These are phyloP conservation scores for Hylaeus anthracinus DNA, from an alignment of 1,140 invertebrate species.

Conservation along the genomic window DNA sequence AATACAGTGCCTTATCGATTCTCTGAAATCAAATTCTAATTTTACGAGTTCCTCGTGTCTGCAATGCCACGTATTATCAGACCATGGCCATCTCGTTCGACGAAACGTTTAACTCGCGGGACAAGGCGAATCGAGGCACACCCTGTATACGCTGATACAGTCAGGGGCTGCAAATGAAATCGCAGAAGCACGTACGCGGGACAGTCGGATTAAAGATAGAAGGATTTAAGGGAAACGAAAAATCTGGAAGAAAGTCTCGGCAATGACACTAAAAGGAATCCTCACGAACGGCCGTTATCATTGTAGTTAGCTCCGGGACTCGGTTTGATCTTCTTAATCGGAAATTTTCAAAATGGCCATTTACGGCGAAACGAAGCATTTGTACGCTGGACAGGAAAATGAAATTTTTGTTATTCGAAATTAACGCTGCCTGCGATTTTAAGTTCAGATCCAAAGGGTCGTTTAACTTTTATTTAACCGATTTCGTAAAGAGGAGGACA, in stretches of 20 bases:
- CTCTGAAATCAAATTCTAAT: neutral
- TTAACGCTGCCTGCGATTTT: no score
- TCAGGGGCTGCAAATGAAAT: slow-evolving; percentile 40
- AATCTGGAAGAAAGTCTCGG: slow-evolving; percentile 33
- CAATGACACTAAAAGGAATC: slow-evolving; percentile 44
- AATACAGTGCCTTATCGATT: neutral
- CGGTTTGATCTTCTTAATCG: neutral
- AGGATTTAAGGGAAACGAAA: slow-evolving; percentile 49
- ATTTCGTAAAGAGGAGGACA: no score
- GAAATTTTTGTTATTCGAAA: neutral
- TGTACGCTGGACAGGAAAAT: neutral
- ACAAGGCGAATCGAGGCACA: neutral
- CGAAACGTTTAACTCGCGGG: slow-evolving; percentile 14
- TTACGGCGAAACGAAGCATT: neutral
- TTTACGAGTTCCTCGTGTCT: slow-evolving; percentile 8
- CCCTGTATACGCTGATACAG: neutral
- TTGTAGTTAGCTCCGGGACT: slow-evolving; percentile 21
- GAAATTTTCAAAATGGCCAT: neutral
- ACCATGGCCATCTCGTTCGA: neutral
- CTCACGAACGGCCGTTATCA: slow-evolving; percentile 31
- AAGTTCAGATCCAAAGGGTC: no score
- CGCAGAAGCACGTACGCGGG: slow-evolving; percentile 45
- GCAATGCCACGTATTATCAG: neutral
- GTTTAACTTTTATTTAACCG: no score
- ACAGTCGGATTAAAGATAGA: slow-evolving; percentile 60